A percentile compares a stretch with the other conserved stretches of the same genome.
Conservation (phyloP, 1,140 invertebrate genomes). For the Caenorhabditis tropicalis region DNA sequence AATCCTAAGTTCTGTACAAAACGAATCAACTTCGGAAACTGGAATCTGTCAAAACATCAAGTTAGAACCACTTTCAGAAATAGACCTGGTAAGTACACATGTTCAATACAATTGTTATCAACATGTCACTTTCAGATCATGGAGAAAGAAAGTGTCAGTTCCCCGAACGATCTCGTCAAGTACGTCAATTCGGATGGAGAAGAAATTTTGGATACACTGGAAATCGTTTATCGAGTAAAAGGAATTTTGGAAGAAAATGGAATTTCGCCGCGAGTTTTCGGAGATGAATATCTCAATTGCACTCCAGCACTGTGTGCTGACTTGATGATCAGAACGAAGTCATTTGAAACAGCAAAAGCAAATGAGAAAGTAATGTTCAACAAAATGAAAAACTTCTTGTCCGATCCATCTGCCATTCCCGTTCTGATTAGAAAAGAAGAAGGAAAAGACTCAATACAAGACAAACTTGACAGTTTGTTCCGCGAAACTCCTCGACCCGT, state of each 20-base stretch:
- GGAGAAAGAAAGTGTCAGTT: neutral
- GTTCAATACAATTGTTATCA: no score
- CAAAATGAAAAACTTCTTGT: neutral
- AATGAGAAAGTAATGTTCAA: neutral
- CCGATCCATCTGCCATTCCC: neutral
- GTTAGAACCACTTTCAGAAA: neutral
- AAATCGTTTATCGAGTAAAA: slow-evolving; percentile 48
- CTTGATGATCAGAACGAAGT: slow-evolving; percentile 15
- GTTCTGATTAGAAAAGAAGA: neutral
- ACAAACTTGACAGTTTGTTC: neutral
- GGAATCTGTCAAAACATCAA: neutral
- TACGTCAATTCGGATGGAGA: neutral
- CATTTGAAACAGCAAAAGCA: neutral
- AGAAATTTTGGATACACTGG: slow-evolving; percentile 30
- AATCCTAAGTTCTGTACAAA: slow-evolving; percentile 85
- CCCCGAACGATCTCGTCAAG: neutral
- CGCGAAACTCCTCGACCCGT: neutral
- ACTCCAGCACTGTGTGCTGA: slow-evolving; percentile 10
- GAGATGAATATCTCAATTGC: slow-evolving; percentile 13
- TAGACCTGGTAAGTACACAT: neutral
- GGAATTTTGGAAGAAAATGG: neutral
- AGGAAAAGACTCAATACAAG: neutral
- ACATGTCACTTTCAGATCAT: neutral
- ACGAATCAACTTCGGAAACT: neutral
- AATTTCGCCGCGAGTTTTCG: slow-evolving; percentile 11